Base-by-base conservation (phyloP, 1,140 invertebrate genomes). In the Pogonomyrmex californicus region DNA sequence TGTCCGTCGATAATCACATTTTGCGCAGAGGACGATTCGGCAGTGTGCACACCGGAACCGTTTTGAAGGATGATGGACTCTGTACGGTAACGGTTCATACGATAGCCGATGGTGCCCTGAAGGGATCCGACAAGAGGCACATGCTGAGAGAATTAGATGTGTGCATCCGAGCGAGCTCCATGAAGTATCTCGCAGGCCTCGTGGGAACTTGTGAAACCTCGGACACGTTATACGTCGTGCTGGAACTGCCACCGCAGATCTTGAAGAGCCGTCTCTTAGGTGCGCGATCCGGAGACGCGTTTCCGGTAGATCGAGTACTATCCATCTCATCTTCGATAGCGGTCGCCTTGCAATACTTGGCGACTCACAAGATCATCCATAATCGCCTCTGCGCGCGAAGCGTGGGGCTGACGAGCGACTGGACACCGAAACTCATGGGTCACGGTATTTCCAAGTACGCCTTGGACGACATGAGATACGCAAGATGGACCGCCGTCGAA, bases 131-230 rank as follows among this genome's bases (percentile, higher is more conserved):
- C 17, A 97, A 97, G 86, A 96, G 96, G 58, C 90, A 96, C 9
- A 97, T 98, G 96, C 92, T 98, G 17, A 96, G 97, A 63, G 97
- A 98, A 88, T 92, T 98, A 47, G 97, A 98, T 85, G 89, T 97
- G 47, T 95, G 98, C 10, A 97, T 98, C 2, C 96, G 97, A 92
- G 95, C 97, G 2, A 96, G 96, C 85, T 96, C 96, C 56, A 97
- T 98, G 93, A 96, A 96, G 23, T 97, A 98, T 94, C 94, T 98
- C 0, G 95, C 98, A 5, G 96, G 96, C 65, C 96, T 98, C 30
- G 96, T 98, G 89, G 98, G 98, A 4, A 97, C 97, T 36, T 98
- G 97, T 91, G 97, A 98, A 93, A 97, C 97, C 65, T 95, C 96
- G 1, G 97, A 98, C 70, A 97, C 96, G 49, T 94, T 98, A 7